Percentiles rank a stretch among this genome's conserved stretches.
Evolutionary conservation across 2,888 invertebrate species (phyloP).

Genomic region (Cyaniris semiargus): DNA sequence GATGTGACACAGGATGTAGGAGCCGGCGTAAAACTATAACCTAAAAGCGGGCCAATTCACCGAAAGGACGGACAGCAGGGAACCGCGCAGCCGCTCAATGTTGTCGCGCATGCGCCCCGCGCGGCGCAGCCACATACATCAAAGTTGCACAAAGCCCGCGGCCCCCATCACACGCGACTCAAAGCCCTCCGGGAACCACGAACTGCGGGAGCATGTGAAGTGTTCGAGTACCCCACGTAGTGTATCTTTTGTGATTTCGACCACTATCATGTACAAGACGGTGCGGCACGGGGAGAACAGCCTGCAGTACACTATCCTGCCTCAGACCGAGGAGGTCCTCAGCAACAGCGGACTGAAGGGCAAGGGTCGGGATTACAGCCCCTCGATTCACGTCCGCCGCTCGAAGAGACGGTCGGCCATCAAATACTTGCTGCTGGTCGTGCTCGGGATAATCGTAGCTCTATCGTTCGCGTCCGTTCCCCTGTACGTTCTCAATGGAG

Average conservation of each 20-base stretch:
- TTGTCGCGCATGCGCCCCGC: conserved; percentile 68
- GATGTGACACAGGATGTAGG: conserved; percentile 51
- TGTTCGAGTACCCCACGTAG: conserved; percentile 56
- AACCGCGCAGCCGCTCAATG: conserved; percentile 75
- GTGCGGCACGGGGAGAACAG: conserved; percentile 87
- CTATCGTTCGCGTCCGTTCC: conserved; percentile 62
- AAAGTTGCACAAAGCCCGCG: conserved; percentile 68
- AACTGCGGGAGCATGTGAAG: conserved; percentile 63
- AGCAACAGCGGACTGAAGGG: conserved; percentile 81
- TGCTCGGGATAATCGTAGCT: conserved; percentile 62
- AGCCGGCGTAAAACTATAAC: conserved; percentile 73
- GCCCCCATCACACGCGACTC: conserved; percentile 57
- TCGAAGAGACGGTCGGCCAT: conserved; percentile 62
- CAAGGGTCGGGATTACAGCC: conserved; percentile 76
- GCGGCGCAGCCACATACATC: conserved; percentile 47
- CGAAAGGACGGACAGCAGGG: conserved; percentile 50
- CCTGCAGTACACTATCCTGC: conserved; percentile 87
- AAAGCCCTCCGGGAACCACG: not conserved
- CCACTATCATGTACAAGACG: conserved; percentile 85
- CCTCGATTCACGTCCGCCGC: conserved; percentile 69
- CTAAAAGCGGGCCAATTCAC: conserved; percentile 65
- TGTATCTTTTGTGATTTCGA: conserved; percentile 63
- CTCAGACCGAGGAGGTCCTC: conserved; percentile 85
- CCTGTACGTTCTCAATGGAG: conserved; percentile 64
- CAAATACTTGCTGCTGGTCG: conserved; percentile 64